Evolutionary conservation across 2,888 invertebrate species (phyloP), one percentile per base, ranked within the genome.

Genomic region (Agrotis clavis): DNA sequence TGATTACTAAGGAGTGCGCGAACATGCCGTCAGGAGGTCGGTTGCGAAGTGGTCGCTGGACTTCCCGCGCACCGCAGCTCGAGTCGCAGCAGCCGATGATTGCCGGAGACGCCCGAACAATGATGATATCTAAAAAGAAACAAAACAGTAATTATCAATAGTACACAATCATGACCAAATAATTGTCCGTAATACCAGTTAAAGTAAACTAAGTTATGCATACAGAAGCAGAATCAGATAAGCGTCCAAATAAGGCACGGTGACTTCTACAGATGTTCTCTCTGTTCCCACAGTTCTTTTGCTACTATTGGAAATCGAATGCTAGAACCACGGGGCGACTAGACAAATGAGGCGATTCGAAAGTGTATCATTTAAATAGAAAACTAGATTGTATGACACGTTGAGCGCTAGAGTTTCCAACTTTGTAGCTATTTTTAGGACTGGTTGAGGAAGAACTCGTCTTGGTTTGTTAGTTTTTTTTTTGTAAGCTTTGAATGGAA

Each of bases 321-420:
- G 66, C 71, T 78, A 79, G 79, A 80, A 77, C 76, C 75, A 82
- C 84, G 70, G 69, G 82, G 77, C 83, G 18, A 81, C 83, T 85
- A 83, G 89, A 89, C 89, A 87, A 89, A 90, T 90, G 87, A 86
- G 88, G 88, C 83, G 76, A 86, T 89, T 86, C 77, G 90, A 90
- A 89, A 90, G 89, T 88, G 78, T 86, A 87, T 88, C 86, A 90
- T 89, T 90, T 90, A 89, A 90, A 90, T 89, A 89, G 90, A 90
- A 90, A 90, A 89, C 90, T 87, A 82, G 90, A 89, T 84, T 86
- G 79, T 87, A 83, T 87, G 87, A 86, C 87, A 88, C 74, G 84
- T 83, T 80, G 74, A 82, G 72, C 70, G 74, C 56, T 81, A 84
- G 79, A 50, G 76, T 65, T 56, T 59, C 85, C 84, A 85, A 47